Evolutionary conservation across 2,113 vertebrate species (phyloP).

Genomic region (Oncorhynchus masou): DNA sequence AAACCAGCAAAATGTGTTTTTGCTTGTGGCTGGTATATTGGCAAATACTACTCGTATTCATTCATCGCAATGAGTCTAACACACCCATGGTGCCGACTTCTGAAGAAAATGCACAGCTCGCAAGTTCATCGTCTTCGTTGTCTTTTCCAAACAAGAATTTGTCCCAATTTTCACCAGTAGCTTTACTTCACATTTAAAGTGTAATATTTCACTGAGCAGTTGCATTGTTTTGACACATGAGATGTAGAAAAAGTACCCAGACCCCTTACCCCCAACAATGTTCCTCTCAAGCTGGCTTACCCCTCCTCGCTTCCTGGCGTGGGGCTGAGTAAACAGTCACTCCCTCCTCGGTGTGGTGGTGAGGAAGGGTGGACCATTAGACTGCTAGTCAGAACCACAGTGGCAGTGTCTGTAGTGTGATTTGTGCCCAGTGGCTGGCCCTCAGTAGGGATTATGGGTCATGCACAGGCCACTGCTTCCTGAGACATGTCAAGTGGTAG

Average conservation of each 20-base stretch:
- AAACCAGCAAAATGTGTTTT: slow-evolving; percentile 6
- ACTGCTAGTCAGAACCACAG: slow-evolving; percentile 25
- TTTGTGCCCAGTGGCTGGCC: slow-evolving; percentile 3
- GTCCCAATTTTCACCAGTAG: background rate
- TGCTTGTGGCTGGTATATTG: too few species aligned
- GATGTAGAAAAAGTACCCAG: slow-evolving; percentile 4
- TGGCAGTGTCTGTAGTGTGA: slow-evolving; percentile 42
- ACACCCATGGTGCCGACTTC: too few species aligned
- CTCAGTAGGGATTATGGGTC: slow-evolving; percentile 21
- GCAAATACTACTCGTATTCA: too few species aligned
- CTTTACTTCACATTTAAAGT: background rate
- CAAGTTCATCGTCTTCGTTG: background rate
- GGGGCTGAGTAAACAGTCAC: slow-evolving; percentile 26
- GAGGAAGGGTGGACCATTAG: background rate
- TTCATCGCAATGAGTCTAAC: too few species aligned
- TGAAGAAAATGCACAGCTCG: too few species aligned
- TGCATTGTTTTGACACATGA: slow-evolving; percentile 15
- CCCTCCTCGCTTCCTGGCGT: slow-evolving; percentile 36
- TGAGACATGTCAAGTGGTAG: slow-evolving; percentile 39
- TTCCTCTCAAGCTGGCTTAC: slow-evolving; percentile 13
- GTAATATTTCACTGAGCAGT: background rate
- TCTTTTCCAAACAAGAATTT: background rate
- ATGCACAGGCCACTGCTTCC: slow-evolving; percentile 30
- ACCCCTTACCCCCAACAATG: background rate
- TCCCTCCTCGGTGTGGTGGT: slow-evolving; percentile 16